Conservation (phyloP, 2,888 invertebrate genomes). For the Diplolepis rosae region DNA sequence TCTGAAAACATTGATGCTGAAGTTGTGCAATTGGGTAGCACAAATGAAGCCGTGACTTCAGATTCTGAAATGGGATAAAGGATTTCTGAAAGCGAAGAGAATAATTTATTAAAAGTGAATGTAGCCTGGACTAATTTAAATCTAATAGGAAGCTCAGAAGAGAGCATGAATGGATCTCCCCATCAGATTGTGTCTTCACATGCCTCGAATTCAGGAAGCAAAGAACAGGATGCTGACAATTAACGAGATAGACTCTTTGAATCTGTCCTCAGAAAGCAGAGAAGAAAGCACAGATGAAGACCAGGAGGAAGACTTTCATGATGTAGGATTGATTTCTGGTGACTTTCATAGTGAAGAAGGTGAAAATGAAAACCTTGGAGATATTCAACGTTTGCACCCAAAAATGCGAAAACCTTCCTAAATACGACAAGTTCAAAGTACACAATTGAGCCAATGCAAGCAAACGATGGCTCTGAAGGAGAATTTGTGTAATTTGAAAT, state of each 20-base stretch:
- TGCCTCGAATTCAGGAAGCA: no score
- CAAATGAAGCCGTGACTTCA: neutral
- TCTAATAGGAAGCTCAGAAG: no score
- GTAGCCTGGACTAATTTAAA: no score
- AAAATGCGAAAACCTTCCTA: no score
- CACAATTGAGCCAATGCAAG: neutral
- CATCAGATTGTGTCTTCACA: no score
- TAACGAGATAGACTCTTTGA: no score
- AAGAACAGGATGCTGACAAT: no score
- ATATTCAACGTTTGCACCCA: neutral
- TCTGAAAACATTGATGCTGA: neutral
- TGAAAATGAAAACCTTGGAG: no score
- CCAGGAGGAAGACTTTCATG: neutral
- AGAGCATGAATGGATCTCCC: no score
- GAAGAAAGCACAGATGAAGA: neutral
- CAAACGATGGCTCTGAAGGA: conserved; percentile 10
- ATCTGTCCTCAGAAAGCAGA: neutral
- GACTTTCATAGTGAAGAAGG: no score
- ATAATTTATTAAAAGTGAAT: no score
- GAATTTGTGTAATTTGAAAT: conserved; percentile 42
- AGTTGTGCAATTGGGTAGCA: neutral
- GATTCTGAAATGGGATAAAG: neutral
- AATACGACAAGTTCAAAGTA: neutral
- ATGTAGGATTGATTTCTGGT: no score
- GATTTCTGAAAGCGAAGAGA: neutral